A percentile compares a stretch with the other conserved stretches of the same genome.
These are phyloP conservation scores for Hydroisotoma schaefferi DNA, from an alignment of 2,888 invertebrate genomes.

Conservation along the genomic window DNA sequence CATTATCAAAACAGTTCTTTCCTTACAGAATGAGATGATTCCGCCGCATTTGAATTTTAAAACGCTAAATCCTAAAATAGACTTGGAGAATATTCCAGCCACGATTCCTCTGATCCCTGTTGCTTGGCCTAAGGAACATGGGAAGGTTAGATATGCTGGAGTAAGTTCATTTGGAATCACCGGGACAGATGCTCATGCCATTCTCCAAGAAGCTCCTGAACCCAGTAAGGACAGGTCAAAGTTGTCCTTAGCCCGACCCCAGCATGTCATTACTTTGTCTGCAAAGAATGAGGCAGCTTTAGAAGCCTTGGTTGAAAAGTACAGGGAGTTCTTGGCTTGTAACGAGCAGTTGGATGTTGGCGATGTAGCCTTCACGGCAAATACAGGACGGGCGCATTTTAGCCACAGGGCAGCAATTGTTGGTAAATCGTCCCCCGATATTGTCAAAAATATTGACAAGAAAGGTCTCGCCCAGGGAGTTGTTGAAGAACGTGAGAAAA, in stretches of 20 bases:
- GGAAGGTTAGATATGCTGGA: slow-evolving; percentile 14
- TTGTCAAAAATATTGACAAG: background rate
- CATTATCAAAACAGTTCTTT: slow-evolving; percentile 24
- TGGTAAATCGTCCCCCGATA: background rate
- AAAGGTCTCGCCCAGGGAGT: background rate
- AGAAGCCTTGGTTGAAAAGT: slow-evolving; percentile 16
- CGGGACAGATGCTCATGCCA: slow-evolving; percentile 29
- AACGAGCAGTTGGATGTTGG: slow-evolving; percentile 7
- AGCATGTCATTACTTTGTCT: slow-evolving; percentile 28
- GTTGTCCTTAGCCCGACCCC: slow-evolving; percentile 14
- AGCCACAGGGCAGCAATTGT: background rate
- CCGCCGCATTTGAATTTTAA: slow-evolving; percentile 20
- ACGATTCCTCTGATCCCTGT: slow-evolving; percentile 18
- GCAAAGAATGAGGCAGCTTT: slow-evolving; percentile 26
- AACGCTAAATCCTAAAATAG: slow-evolving; percentile 15
- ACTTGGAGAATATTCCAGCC: slow-evolving; percentile 25
- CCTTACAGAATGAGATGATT: slow-evolving; percentile 19
- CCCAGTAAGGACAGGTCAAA: slow-evolving; percentile 7
- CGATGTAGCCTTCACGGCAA: slow-evolving; percentile 19
- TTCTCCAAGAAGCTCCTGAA: slow-evolving; percentile 29
- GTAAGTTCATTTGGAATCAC: slow-evolving; percentile 27
- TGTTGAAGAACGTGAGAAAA: background rate
- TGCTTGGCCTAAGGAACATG: slow-evolving; percentile 1
- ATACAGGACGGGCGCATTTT: slow-evolving; percentile 25
- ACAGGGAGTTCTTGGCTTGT: slow-evolving; percentile 9